phyloP scores from a whole-genome alignment of 2,797 vertebrate genomes.

The Neosalanx taihuensis region DNA sequence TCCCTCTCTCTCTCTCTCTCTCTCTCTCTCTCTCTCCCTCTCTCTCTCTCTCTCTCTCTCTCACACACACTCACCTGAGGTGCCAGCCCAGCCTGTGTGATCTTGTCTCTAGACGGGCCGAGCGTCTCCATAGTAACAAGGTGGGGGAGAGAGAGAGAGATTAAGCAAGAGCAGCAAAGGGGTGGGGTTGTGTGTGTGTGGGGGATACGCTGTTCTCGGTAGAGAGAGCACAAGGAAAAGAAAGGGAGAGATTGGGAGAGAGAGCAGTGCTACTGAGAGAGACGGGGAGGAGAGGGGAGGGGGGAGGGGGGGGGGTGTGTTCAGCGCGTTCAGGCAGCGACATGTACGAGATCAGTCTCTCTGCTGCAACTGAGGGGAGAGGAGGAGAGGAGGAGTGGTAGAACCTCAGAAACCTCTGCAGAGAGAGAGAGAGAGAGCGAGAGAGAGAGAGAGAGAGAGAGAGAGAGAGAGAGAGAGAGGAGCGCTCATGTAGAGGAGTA shows the following conservation, averaged over 20 bases:
- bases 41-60: not conserved
- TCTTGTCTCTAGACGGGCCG: conserved; percentile 56
- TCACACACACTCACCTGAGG: not conserved
- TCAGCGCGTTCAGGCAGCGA: conserved; percentile 63
- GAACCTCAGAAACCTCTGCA: conserved; percentile 20
- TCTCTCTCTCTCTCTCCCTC: not conserved
- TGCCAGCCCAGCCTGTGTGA: conserved; percentile 38
- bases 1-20: conserved; percentile 29
- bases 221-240: not conserved
- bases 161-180: not conserved
- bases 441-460: not conserved
- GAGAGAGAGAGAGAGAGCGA: conserved; percentile 25
- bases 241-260: conserved; percentile 1
- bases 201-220: not conserved
- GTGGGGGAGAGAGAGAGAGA: conserved; percentile 35
- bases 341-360: conserved; percentile 71
- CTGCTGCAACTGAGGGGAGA: conserved; percentile 69
- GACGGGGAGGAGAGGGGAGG: conserved; percentile 1
- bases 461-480: conserved; percentile 29
- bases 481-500: conserved; percentile 20
- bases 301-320: not conserved
- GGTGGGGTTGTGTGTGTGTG: not conserved
- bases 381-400: conserved; percentile 54
- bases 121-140: conserved; percentile 66
- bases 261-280: not conserved